Conservation (phyloP, 35 echinoderm and acorn worm genomes). For the Lytechinus variegatus region DNA sequence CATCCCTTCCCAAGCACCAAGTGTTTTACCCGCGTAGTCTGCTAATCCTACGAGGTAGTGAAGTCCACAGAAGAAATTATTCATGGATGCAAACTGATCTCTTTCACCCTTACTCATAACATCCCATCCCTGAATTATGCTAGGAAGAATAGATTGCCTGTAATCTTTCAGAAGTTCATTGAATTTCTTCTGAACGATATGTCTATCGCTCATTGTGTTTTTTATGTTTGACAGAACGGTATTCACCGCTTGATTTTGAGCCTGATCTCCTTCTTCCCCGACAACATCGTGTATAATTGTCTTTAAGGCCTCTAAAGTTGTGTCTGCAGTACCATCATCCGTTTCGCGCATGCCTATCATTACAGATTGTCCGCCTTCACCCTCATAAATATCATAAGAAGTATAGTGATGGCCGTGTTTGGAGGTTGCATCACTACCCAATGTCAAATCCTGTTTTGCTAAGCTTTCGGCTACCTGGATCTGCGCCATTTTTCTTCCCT, state of each 20-base stretch:
- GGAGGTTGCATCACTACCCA: conserved; percentile 65
- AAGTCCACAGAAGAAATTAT: conserved; percentile 83
- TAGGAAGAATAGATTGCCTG: conserved; percentile 58
- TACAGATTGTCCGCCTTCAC: conserved; percentile 15
- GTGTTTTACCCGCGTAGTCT: conserved; percentile 48
- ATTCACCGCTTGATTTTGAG: conserved; percentile 29
- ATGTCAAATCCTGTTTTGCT: conserved; percentile 15
- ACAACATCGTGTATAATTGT: conserved; percentile 54
- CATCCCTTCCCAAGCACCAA: conserved; percentile 69
- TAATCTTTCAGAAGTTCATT: conserved; percentile 70
- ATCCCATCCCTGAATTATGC: conserved; percentile 58
- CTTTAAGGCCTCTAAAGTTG: conserved; percentile 57
- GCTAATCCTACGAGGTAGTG: conserved; percentile 81
- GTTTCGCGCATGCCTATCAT: conserved; percentile 66
- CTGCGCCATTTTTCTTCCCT: conserved; percentile 45
- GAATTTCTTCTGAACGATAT: conserved; percentile 73
- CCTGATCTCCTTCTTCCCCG: neutral
- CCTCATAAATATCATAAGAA: conserved; percentile 58
- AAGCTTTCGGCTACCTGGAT: conserved; percentile 35
- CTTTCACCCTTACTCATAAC: conserved; percentile 43
- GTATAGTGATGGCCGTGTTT: conserved; percentile 72
- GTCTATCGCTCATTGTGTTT: conserved; percentile 75
- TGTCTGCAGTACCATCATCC: conserved; percentile 51
- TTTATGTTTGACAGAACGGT: conserved; percentile 53
- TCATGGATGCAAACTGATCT: conserved; percentile 34